A percentile compares a stretch with the other conserved stretches of the same genome.
phyloP scores from a whole-genome alignment of 2,113 vertebrate species.

The Gallinago paraguaiae region DNA sequence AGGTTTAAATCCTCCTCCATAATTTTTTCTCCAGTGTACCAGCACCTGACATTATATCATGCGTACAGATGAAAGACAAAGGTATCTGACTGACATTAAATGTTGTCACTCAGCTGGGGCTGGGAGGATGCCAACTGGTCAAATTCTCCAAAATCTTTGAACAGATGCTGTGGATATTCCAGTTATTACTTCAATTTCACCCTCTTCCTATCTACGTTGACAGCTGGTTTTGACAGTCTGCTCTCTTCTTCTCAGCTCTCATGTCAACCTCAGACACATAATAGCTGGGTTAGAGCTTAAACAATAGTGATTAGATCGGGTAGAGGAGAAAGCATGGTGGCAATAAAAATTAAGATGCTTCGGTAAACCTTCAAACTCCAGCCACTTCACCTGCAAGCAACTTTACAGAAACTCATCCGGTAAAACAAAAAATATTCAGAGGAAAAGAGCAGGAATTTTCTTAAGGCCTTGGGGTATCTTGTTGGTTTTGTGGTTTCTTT shows the following conservation, averaged over 20 bases:
- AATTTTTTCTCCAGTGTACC: conserved; percentile 15
- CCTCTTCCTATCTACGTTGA: conserved; percentile 42
- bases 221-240: conserved; percentile 64
- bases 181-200: conserved; percentile 67
- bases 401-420: neutral
- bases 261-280: conserved; percentile 51
- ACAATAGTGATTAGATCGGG: conserved; percentile 64
- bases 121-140: conserved; percentile 17
- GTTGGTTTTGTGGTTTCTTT: neutral
- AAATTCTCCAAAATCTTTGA: conserved; percentile 56
- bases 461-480: neutral
- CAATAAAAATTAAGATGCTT: conserved; percentile 68
- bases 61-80: conserved; percentile 25
- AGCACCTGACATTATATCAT: neutral
- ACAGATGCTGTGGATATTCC: conserved; percentile 53
- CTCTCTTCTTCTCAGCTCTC: conserved; percentile 51
- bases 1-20: conserved; percentile 23
- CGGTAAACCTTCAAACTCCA: conserved; percentile 41
- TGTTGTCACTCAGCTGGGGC: conserved; percentile 27
- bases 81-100: conserved; percentile 41
- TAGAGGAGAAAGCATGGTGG: conserved; percentile 31
- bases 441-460: neutral
- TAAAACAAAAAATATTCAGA: neutral
- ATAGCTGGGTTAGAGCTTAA: conserved; percentile 61
- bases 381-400: neutral